Evolutionary conservation across 2,888 invertebrate species (phyloP).

Genomic region (Branchellion lobata): DNA sequence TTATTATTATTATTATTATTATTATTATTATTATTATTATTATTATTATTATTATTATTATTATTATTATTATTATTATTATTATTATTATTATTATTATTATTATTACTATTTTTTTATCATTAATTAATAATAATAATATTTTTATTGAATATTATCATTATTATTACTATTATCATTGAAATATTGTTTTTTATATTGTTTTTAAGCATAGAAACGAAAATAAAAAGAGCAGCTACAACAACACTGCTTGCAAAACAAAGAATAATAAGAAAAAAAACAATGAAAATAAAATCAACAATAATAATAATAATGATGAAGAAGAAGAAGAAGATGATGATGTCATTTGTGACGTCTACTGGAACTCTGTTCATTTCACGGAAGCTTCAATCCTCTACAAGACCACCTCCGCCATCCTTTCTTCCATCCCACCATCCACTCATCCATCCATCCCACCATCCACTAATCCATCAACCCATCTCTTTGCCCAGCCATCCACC

Average conservation of each 20-base stretch:
- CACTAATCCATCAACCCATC: conserved; percentile 53
- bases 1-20: not conserved
- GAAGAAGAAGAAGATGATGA: conserved; percentile 7
- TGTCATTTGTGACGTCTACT: conserved; percentile 62
- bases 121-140: too few species aligned
- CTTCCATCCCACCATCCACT: not conserved
- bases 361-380: conserved; percentile 62
- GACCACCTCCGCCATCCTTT: not conserved
- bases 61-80: not conserved
- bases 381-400: conserved; percentile 58
- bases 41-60: not conserved
- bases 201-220: not conserved
- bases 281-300: conserved; percentile 13
- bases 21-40: not conserved
- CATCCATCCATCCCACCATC: not conserved
- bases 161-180: not conserved
- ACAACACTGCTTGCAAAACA: not conserved
- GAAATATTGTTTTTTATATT: not conserved
- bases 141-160: too few species aligned
- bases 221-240: not conserved
- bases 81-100: not conserved
- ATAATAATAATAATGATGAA: conserved; percentile 1
- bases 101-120: not conserved
- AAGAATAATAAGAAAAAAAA: not conserved
- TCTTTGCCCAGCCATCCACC: not conserved